phyloP scores from a whole-genome alignment of 2,113 vertebrate species.

The Pelobates fuscus region DNA sequence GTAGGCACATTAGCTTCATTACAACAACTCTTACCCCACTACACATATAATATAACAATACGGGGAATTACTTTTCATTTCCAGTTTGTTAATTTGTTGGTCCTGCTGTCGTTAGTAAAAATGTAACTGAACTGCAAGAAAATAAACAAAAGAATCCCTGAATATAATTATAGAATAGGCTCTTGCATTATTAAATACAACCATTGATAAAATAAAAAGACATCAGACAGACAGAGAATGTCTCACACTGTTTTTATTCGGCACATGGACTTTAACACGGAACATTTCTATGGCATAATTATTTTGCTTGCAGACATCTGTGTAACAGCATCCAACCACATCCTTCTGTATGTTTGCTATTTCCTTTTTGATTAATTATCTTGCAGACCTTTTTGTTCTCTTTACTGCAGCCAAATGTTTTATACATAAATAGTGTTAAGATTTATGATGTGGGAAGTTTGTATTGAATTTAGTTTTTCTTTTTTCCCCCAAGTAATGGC shows the following conservation, averaged over 20 bases:
- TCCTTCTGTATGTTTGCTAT: constrained; percentile 37
- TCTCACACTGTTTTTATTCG: not conserved
- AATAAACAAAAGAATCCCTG: no score
- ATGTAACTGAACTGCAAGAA: no score
- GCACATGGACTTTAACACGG: constrained; percentile 30
- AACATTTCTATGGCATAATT: constrained; percentile 4
- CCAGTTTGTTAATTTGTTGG: no score
- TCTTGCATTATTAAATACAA: not conserved
- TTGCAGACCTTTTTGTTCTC: constrained; percentile 19
- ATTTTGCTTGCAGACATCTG: constrained; percentile 19
- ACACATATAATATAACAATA: no score
- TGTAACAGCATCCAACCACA: constrained; percentile 32
- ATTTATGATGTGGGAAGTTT: no score
- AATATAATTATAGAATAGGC: not conserved
- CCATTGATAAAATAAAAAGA: not conserved
- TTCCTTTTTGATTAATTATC: constrained; percentile 33
- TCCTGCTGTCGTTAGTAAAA: no score
- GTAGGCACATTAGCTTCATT: no score
- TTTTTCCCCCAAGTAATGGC: no score
- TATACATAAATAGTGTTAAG: not conserved
- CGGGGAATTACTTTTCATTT: no score
- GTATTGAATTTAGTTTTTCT: no score
- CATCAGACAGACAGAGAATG: not conserved
- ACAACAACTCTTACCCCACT: no score
- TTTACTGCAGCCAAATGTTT: constrained; percentile 21